Percentiles rank a stretch among this genome's conserved stretches.
phyloP scores from a whole-genome alignment of 2,113 vertebrate genomes.

The Phyllostomus discolor region DNA sequence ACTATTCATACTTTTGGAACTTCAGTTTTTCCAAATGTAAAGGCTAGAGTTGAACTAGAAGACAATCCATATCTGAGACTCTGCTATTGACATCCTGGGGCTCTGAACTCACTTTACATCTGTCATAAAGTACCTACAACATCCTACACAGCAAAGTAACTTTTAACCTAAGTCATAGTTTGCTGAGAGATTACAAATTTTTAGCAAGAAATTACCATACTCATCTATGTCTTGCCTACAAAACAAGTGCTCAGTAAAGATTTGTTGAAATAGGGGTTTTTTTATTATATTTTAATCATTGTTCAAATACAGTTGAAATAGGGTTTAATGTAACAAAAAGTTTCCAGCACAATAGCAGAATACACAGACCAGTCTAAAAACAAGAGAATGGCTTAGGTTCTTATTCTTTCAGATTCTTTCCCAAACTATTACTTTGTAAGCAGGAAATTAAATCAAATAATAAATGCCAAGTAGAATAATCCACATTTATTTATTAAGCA shows the following conservation, averaged over 20 bases:
- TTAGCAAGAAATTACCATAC: not conserved
- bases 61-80: not conserved
- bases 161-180: not conserved
- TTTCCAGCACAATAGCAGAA: not conserved
- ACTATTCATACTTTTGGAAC: not conserved
- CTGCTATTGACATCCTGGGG: not conserved
- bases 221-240: not conserved
- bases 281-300: too few species aligned
- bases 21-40: not conserved
- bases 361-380: not conserved
- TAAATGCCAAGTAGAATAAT: not conserved
- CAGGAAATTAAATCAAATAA: not conserved
- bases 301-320: too few species aligned
- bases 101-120: not conserved
- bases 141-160: not conserved
- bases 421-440: not conserved
- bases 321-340: not conserved
- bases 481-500: not conserved
- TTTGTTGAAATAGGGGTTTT: not conserved
- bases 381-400: slow-evolving; percentile 18
- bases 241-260: not conserved
- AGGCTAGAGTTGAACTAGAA: not conserved
- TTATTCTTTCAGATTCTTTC: not conserved
- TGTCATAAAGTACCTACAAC: not conserved
- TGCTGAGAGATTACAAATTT: not conserved